A percentile compares a stretch with the other conserved stretches of the same genome.
phyloP scores from a whole-genome alignment of 2,113 vertebrate genomes.

The Sinosuthora webbiana region DNA sequence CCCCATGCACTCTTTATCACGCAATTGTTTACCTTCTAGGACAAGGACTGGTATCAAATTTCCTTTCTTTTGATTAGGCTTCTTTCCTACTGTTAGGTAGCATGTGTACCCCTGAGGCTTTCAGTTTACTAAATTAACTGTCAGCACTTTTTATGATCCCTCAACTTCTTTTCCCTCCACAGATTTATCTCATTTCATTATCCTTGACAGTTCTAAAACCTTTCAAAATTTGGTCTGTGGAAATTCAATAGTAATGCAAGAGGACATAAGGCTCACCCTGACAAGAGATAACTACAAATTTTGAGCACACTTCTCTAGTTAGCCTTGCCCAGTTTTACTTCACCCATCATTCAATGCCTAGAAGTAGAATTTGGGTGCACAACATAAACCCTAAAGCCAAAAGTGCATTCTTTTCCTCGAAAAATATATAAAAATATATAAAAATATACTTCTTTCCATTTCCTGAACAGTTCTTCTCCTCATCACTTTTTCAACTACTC shows the following conservation, averaged over 20 bases:
- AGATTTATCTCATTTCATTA: neutral
- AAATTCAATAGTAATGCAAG: neutral
- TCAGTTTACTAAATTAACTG: neutral
- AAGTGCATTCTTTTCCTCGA: neutral
- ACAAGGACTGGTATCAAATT: neutral
- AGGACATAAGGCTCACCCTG: neutral
- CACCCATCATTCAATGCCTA: neutral
- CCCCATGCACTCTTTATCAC: neutral
- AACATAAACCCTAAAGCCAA: neutral
- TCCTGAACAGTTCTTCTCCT: neutral
- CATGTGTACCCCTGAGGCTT: neutral
- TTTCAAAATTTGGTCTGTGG: neutral
- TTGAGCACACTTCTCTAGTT: neutral
- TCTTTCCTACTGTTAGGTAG: neutral
- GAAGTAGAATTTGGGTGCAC: neutral
- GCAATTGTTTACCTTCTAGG: neutral
- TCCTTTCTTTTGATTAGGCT: neutral
- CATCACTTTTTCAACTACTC: neutral
- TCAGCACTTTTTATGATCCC: neutral
- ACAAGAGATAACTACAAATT: neutral
- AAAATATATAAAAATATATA: too few relatives aligned
- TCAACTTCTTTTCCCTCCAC: neutral
- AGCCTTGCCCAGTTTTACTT: neutral
- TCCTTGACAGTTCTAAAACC: neutral
- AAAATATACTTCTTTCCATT: neutral